Conservation (phyloP, 2,797 vertebrate genomes). For the Girardinus metallicus region DNA sequence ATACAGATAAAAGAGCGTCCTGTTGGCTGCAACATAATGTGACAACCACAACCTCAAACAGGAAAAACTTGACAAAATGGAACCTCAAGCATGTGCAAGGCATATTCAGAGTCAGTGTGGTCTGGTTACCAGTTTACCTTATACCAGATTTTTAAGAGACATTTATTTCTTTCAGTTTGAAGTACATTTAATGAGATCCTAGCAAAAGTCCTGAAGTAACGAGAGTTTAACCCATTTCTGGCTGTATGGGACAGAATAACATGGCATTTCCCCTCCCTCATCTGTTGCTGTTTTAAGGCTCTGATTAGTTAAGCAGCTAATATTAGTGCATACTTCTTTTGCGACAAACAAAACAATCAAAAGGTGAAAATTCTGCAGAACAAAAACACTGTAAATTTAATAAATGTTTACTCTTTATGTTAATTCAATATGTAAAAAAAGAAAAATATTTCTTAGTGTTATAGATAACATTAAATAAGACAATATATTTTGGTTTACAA, state of each 20-base stretch:
- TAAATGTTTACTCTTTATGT: not conserved
- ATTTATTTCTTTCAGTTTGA: not conserved
- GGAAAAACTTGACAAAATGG: not conserved
- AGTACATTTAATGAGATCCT: not conserved
- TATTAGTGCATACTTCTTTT: not conserved
- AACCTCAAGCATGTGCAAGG: not conserved
- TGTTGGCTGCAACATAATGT: not conserved
- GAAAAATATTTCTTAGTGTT: not conserved
- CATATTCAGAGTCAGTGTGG: not conserved
- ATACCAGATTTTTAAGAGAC: not conserved
- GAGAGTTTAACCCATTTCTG: not conserved
- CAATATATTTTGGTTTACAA: not conserved
- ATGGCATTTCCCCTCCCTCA: not conserved
- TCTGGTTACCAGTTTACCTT: not conserved
- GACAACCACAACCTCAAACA: conserved; percentile 1
- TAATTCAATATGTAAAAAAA: not conserved
- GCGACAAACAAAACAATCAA: not conserved
- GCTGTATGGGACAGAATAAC: not conserved
- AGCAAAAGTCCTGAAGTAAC: not conserved
- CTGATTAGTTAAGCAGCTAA: not conserved
- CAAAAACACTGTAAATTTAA: not conserved
- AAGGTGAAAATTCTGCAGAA: not conserved
- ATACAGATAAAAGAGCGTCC: not conserved
- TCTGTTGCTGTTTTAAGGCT: not conserved
- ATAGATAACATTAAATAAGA: not conserved